Percentiles rank a stretch among this genome's conserved stretches.
Evolutionary conservation across 1,140 invertebrate genomes (phyloP).

Genomic region (Muscidifurax raptorellus): DNA sequence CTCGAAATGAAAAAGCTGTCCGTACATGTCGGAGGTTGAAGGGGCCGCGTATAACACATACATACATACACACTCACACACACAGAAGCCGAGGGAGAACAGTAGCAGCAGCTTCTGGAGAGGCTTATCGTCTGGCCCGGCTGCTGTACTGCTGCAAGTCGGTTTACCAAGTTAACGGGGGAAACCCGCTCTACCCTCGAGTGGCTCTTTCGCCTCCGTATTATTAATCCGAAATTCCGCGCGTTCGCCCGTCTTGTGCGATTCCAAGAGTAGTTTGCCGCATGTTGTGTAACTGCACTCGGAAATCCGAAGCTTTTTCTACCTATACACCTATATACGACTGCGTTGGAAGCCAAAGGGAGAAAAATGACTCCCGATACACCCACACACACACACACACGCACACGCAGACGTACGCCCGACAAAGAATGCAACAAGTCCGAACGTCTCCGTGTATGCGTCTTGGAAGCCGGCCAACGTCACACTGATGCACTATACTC

Average conservation of each 20-base stretch:
- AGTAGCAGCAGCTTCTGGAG: no score
- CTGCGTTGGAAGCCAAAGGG: no score
- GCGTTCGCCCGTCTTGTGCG: constrained; percentile 18
- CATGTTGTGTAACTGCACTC: constrained; percentile 38
- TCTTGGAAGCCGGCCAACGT: background rate
- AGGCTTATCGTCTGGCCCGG: background rate
- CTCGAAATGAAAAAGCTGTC: no score
- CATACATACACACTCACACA: no score
- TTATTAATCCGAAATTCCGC: constrained; percentile 37
- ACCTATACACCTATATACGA: no score
- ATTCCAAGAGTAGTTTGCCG: constrained; percentile 6
- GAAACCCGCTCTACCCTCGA: background rate
- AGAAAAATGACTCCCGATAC: no score
- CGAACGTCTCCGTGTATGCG: background rate
- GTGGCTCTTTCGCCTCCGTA: constrained; percentile 32
- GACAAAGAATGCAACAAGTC: constrained; percentile 66
- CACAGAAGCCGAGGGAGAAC: no score
- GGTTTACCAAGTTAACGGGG: constrained; percentile 39
- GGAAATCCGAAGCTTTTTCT: constrained; percentile 34
- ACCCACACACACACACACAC: no score
- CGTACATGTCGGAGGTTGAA: no score
- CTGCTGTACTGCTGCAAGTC: no score
- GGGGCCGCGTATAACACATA: no score
- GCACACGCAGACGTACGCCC: no score
- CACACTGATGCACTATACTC: background rate